Conservation (phyloP, 2,113 vertebrate species). For the Leiothrix lutea region DNA sequence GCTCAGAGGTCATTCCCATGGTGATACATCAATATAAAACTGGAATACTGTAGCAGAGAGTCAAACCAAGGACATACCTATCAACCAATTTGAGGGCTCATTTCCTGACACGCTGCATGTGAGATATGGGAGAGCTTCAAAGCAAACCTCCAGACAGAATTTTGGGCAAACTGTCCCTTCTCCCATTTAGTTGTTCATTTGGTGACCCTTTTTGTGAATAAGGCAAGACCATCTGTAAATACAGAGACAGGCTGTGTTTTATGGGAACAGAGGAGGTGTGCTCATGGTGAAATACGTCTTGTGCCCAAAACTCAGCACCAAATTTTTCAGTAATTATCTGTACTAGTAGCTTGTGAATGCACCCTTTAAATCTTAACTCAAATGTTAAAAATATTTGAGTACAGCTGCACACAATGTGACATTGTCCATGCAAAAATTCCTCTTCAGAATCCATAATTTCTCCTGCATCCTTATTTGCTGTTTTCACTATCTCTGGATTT, state of each 20-base stretch:
- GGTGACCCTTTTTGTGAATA: background rate
- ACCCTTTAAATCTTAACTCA: background rate
- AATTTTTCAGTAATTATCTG: background rate
- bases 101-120: rapidly evolving
- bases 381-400: background rate
- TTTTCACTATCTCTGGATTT: background rate
- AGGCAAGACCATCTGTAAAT: background rate
- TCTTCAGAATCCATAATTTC: background rate
- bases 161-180: background rate
- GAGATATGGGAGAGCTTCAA: background rate
- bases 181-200: background rate
- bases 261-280: background rate
- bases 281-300: background rate
- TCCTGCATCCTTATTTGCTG: background rate
- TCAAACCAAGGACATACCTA: background rate
- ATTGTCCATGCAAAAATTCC: background rate
- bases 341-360: background rate
- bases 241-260: background rate
- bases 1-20: background rate
- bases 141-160: background rate
- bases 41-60: background rate
- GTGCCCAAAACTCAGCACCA: background rate
- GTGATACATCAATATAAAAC: background rate
- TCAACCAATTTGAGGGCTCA: background rate
- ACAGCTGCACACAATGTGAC: background rate